These are phyloP conservation scores for Carduelis carduelis DNA, from an alignment of 2,797 vertebrate species.

Conservation along the genomic window DNA sequence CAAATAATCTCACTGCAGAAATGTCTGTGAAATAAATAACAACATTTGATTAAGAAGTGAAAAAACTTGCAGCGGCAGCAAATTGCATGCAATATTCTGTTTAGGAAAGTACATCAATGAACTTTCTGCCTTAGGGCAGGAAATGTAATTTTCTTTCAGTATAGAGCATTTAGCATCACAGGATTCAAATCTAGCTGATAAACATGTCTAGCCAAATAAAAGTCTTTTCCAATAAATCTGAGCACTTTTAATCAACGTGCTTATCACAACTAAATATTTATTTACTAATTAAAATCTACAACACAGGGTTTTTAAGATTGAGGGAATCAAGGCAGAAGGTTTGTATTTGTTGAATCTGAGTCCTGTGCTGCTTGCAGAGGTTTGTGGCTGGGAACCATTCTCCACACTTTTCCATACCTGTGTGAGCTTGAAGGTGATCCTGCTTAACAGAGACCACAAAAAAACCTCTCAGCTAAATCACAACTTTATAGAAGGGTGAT, in stretches of 20 bases:
- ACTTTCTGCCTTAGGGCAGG: conserved; percentile 25
- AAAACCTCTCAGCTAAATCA: fast-evolving
- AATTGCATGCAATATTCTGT: conserved; percentile 1
- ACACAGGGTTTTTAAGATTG: background rate
- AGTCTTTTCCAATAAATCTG: background rate
- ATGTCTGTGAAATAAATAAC: background rate
- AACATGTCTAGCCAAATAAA: background rate
- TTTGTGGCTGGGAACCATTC: background rate
- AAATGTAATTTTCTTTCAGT: conserved; percentile 44
- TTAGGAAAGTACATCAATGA: conserved; percentile 14
- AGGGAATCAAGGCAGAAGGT: background rate
- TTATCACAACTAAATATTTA: background rate
- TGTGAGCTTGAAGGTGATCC: fast-evolving
- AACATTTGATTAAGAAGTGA: background rate
- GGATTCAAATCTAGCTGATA: background rate
- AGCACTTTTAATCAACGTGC: background rate
- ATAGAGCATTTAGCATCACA: background rate
- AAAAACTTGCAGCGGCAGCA: background rate
- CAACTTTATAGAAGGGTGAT: fast-evolving
- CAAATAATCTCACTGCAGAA: background rate
- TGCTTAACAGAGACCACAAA: background rate
- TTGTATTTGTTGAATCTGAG: background rate
- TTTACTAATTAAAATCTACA: conserved; percentile 14
- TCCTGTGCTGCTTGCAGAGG: background rate
- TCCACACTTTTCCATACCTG: background rate